Base-by-base conservation (phyloP, 2,888 invertebrate genomes). In the Zele albiditarsus region DNA sequence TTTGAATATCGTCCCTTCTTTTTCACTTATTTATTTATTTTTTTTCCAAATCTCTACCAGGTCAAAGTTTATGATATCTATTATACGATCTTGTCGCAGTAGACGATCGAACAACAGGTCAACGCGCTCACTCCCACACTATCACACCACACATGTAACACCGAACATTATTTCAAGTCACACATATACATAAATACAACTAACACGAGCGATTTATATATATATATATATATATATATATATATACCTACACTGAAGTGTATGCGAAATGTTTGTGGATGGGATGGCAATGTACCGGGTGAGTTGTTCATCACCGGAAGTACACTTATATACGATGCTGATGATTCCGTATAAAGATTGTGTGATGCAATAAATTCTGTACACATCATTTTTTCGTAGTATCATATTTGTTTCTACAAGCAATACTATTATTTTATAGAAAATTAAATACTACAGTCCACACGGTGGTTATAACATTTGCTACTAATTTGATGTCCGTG, bases 71-170 rank as follows among this genome's bases (percentile, higher is more conserved):
- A 42, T n/a, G n/a, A n/a, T 28, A 42, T 46, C 8, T n/a, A 31
- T 28, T 49, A 27, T 25, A 38, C 38, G 57, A 57, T 66, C 27
- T 68, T 68, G 53, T 68, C 68, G 27, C 28, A 20, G 33, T 20
- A n/a, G 78, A 73, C 79, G 80, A 81, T 80, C 82, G 79, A 76
- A 74, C 80, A 81, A 80, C 81, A 81, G 84, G 84, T 85, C 84
- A 84, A 84, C 80, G 84, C 72, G 82, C 85, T 83, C 81, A 80
- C 74, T 77, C 38, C 23, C 38, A 65, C 38, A 65, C 57, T 38
- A 53, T 53, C 68, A 20, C 31, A 31, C 20, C 27, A 66, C 12
- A 57, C 42, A 81, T 77, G 79, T 82, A 81, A 20, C 53, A 57
- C 57, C 38, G 78, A 74, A 74, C 79, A 81, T 82, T 81, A 82